Evolutionary conservation across 2,888 invertebrate genomes (phyloP).

Genomic region (Morinoia aosen): DNA sequence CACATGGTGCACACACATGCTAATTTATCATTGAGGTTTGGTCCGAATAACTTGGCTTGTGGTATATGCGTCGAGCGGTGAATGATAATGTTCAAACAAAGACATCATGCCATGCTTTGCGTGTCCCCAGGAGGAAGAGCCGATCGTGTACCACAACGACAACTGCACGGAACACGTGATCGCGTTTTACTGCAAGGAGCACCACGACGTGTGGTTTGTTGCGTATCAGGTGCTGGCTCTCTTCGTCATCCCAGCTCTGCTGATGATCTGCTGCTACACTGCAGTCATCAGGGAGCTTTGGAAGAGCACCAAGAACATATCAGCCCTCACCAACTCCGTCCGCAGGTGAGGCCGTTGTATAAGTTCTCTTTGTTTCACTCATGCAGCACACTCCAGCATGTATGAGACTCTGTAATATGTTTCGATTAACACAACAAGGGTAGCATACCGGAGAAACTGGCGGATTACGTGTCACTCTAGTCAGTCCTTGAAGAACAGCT

Average conservation of each 20-base stretch:
- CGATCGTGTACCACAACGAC: slow-evolving; percentile 70
- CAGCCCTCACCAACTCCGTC: slow-evolving; percentile 70
- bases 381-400: background rate
- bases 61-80: too few species aligned
- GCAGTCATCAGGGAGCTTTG: slow-evolving; percentile 72
- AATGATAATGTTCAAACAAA: background rate
- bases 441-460: background rate
- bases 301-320: slow-evolving; percentile 72
- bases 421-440: too few species aligned
- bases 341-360: slow-evolving; percentile 9
- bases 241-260: slow-evolving; percentile 71
- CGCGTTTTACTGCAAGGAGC: slow-evolving; percentile 71
- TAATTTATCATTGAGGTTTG: too few species aligned
- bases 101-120: background rate
- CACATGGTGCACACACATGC: too few species aligned
- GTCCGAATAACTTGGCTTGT: too few species aligned
- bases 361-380: background rate
- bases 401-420: too few species aligned
- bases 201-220: slow-evolving; percentile 69
- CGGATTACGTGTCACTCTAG: too few species aligned
- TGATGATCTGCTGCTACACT: slow-evolving; percentile 72
- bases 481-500: too few species aligned
- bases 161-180: slow-evolving; percentile 69
- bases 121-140: slow-evolving; percentile 69
- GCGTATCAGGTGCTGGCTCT: slow-evolving; percentile 71